Base-by-base conservation (phyloP, 2,797 vertebrate genomes). In the Oryzias dopingdopingensis region DNA sequence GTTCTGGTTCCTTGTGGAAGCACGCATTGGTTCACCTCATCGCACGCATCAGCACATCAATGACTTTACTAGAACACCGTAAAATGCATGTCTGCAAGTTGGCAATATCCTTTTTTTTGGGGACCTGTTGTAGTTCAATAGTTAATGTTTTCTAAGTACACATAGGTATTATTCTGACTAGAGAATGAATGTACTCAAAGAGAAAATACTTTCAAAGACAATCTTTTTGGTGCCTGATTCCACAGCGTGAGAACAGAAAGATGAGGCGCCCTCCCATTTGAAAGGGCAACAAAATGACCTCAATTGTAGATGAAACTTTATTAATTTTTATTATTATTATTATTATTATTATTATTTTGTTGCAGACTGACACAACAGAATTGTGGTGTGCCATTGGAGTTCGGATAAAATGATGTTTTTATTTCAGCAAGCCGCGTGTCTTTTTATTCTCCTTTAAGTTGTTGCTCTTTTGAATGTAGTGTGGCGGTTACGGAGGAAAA, bases 401-500 rank as follows among this genome's bases (percentile, higher is more conserved):
- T 77, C 53, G 77, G 50, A 59, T 79, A 70, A 51, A 53, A 49
- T 43, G 62, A 74, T 75, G 67, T 78, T 85, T 85, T 86, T 74
- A 51, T 77, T 73, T 81, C 42, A 46, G 58, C 65, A 50, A 62
- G 42, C 72, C 58, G 46, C 50, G 56, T 76, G 18, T 47, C 50
- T 52, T 51, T 61, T 52, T 37, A 44, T 41, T 6, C 23, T 22
- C 43, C 22, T 44, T 24, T 63, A 65, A 60, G 42, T 76, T 70
- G 49, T 82, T 78, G 74, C 67, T 89, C 89, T 83, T 77, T 77
- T 90, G 89, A 89, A 90, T 92, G 90, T 91, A 89, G 78, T 78
- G 62, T 56, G 51, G 59, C 79, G 56, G 15, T 71, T 42, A 62
- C 77, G 67, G 83, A 83, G 64, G 77, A 79, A 72, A 37, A 55